Base-by-base conservation (phyloP, 2,888 invertebrate genomes). In the Platypus cylindrus region DNA sequence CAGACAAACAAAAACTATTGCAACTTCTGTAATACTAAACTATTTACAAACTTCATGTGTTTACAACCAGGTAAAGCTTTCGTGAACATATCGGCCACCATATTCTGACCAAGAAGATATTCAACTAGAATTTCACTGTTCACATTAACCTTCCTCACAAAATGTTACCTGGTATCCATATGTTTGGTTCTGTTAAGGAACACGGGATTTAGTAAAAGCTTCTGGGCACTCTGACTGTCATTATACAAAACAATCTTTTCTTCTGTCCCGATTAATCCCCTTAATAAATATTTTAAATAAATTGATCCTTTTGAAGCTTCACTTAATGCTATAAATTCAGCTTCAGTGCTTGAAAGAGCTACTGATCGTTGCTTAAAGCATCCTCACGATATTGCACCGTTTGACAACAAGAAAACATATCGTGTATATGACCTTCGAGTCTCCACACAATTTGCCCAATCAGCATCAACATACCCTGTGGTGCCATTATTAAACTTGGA, bases 291-390 rank as follows among this genome's bases (percentile, higher is more conserved):
- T 35, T 20, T 26, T 8, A 46, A 32, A 41, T 40, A 37, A 16
- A 44, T 43, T 4, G 45, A 45, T 25, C 51, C 50, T 15, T 47
- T 47, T 3, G 45, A 16, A 11, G 45, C 47, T 28, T 51, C 48
- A 14, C 38, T 24, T 7, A 48, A 24, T 28, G 48, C 40, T 42
- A 53, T 46, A 32, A 49, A 51, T 37, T 52, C 48, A 2, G 51
- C 49, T 38, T 53, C 49, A 8, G 48, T 48, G 22, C 46, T 50
- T 1, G 45, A 47, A 3, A 54, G 26, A 7, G 53, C 51, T 11
- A 52, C 46, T 7, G 48, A 48, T 32, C 34, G 44, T 31, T 52
- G 52, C n/a, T n/a, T n/a, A n/a, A n/a, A n/a, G n/a, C n/a, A n/a
- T n/a, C n/a, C n/a, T n/a, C n/a, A n/a, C n/a, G n/a, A n/a, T n/a